Evolutionary conservation across 2,797 vertebrate genomes (phyloP).

Genomic region (Phoxinus dragarum): DNA sequence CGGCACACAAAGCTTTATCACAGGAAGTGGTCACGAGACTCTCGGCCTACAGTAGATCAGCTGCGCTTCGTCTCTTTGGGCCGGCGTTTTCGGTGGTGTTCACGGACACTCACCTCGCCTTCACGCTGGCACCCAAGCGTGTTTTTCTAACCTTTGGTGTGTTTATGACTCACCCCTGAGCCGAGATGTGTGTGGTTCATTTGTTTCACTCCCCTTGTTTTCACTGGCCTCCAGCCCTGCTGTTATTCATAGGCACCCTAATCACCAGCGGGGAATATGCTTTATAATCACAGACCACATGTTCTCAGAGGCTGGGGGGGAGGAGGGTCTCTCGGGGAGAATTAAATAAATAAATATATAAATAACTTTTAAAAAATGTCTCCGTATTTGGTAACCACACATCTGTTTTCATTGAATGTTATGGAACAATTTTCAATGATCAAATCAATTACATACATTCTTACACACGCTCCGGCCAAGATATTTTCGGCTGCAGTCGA

Average conservation of each 20-base stretch:
- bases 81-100: slow-evolving; percentile 26
- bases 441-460: slow-evolving; percentile 58
- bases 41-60: slow-evolving; percentile 7
- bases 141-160: slow-evolving; percentile 77
- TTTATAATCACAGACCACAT: slow-evolving; percentile 75
- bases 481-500: slow-evolving; percentile 49
- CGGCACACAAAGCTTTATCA: slow-evolving; percentile 1
- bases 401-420: slow-evolving; percentile 60
- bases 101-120: slow-evolving; percentile 39
- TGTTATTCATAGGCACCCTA: slow-evolving; percentile 81
- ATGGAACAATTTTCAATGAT: slow-evolving; percentile 61
- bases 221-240: slow-evolving; percentile 76
- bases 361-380: slow-evolving; percentile 53
- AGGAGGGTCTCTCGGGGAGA: slow-evolving; percentile 31
- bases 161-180: slow-evolving; percentile 78
- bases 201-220: slow-evolving; percentile 77
- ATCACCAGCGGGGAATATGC: slow-evolving; percentile 72
- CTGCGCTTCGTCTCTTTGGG: slow-evolving; percentile 10
- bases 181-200: slow-evolving; percentile 76
- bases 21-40: slow-evolving; percentile 27
- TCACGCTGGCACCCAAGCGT: slow-evolving; percentile 57
- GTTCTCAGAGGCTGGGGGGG: slow-evolving; percentile 59
- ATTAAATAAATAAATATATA: slow-evolving; percentile 59
- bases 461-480: slow-evolving; percentile 45
- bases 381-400: slow-evolving; percentile 52